Conservation (phyloP, 2,113 vertebrate genomes). For the Apistogramma diplotaenia region DNA sequence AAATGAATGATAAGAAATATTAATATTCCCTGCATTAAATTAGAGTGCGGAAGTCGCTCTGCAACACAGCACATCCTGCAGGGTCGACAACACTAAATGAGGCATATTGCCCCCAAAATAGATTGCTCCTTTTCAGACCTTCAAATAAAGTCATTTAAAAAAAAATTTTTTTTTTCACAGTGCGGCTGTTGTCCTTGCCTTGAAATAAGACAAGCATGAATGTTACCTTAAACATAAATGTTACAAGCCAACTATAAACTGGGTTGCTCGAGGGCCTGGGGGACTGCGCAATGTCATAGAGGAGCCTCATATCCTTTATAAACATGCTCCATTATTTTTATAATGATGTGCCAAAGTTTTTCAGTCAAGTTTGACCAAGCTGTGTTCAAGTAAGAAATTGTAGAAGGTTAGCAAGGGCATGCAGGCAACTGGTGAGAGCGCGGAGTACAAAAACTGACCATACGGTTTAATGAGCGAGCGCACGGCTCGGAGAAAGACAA, state of each 20-base stretch:
- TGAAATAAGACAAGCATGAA: constrained; percentile 66
- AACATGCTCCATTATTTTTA: constrained; percentile 62
- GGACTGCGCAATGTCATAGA: constrained; percentile 57
- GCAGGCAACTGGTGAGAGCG: constrained; percentile 45
- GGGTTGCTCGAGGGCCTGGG: constrained; percentile 38
- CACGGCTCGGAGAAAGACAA: constrained; percentile 35
- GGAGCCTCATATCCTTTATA: constrained; percentile 46
- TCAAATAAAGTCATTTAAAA: constrained; percentile 58
- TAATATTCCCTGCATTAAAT: constrained; percentile 20
- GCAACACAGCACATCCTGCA: constrained; percentile 10
- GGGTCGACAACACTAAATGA: constrained; percentile 45
- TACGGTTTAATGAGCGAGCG: constrained; percentile 62
- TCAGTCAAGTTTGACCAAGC: constrained; percentile 53
- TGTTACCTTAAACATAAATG: constrained; percentile 66
- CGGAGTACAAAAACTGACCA: constrained; percentile 48
- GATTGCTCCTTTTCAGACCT: constrained; percentile 47
- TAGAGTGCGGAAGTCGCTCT: background rate
- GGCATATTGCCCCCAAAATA: constrained; percentile 42
- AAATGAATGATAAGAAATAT: constrained; percentile 28
- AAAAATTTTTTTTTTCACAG: constrained; percentile 16
- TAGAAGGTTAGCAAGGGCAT: constrained; percentile 50
- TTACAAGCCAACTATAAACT: constrained; percentile 46
- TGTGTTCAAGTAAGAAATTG: constrained; percentile 50
- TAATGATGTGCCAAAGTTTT: constrained; percentile 65
- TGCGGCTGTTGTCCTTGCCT: constrained; percentile 56